A percentile compares a stretch with the other conserved stretches of the same genome.
These are phyloP conservation scores for Leptestheria dahalacensis DNA, from an alignment of 1,140 invertebrate species.

Conservation along the genomic window DNA sequence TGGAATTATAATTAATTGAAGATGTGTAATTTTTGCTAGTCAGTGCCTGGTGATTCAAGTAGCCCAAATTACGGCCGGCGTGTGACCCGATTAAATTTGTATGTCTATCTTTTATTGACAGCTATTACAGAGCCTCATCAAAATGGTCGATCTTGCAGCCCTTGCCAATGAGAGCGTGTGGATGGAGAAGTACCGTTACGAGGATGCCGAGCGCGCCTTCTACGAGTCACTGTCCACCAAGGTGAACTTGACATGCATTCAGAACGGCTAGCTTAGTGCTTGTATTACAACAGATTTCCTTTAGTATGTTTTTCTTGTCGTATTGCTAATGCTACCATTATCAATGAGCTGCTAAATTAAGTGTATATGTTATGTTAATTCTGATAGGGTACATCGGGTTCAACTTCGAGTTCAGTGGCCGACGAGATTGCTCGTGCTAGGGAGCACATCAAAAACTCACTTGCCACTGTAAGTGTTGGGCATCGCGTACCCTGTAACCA, in stretches of 20 bases:
- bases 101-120: no score
- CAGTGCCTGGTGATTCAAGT: no score
- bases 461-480: constrained; percentile 37
- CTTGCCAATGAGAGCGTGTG: constrained; percentile 39
- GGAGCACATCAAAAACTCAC: constrained; percentile 38
- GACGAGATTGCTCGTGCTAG: constrained; percentile 38
- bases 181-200: constrained; percentile 41
- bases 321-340: no score
- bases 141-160: constrained; percentile 15
- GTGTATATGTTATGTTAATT: not conserved
- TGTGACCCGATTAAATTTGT: no score
- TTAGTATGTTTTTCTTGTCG: no score
- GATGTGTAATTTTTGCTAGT: no score
- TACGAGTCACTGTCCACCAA: constrained; percentile 41
- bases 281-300: no score
- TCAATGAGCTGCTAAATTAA: no score
- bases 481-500: not conserved
- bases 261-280: no score
- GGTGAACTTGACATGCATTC: not conserved
- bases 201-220: constrained; percentile 42
- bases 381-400: constrained; percentile 24
- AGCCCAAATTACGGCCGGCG: no score
- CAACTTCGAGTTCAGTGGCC: constrained; percentile 32
- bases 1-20: no score
- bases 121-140: not conserved